Evolutionary conservation across 1,140 invertebrate species (phyloP).

Genomic region (Apocrypta bakeri): DNA sequence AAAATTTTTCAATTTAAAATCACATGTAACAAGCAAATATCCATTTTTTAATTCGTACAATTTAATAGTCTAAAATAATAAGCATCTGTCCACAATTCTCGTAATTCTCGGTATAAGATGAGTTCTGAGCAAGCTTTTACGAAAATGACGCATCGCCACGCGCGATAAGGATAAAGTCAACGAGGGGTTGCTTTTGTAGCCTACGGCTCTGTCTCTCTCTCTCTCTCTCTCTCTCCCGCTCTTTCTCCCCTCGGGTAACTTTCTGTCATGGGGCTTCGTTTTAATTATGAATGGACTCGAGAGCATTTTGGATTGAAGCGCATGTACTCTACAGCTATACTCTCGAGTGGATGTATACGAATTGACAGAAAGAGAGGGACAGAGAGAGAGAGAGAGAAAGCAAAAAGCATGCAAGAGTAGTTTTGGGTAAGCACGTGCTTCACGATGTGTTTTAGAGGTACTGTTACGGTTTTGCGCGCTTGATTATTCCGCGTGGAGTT

Average conservation of each 20-base stretch:
- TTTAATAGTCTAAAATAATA: no score
- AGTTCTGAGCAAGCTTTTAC: conserved; percentile 20
- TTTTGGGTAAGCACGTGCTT: not conserved
- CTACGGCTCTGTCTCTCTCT: not conserved
- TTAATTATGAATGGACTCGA: conserved; percentile 45
- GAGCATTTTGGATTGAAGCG: conserved; percentile 23
- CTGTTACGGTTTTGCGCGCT: not conserved
- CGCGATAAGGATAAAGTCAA: conserved; percentile 10
- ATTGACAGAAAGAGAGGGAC: not conserved
- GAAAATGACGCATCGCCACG: conserved; percentile 22
- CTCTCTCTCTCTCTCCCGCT: not conserved
- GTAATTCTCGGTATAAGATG: conserved; percentile 42
- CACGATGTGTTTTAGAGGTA: not conserved
- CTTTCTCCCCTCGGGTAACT: not conserved
- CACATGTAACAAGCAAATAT: no score
- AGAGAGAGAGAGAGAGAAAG: no score
- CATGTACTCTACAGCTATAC: not conserved
- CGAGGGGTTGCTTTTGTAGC: conserved; percentile 33
- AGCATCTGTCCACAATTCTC: no score
- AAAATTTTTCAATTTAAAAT: no score
- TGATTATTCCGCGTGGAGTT: not conserved
- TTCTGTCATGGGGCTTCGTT: conserved; percentile 27
- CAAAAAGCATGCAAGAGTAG: not conserved
- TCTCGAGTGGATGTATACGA: not conserved
- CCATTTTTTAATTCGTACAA: no score